Evolutionary conservation across 2,888 invertebrate genomes (phyloP).

Genomic region (Prenolepis imparis): DNA sequence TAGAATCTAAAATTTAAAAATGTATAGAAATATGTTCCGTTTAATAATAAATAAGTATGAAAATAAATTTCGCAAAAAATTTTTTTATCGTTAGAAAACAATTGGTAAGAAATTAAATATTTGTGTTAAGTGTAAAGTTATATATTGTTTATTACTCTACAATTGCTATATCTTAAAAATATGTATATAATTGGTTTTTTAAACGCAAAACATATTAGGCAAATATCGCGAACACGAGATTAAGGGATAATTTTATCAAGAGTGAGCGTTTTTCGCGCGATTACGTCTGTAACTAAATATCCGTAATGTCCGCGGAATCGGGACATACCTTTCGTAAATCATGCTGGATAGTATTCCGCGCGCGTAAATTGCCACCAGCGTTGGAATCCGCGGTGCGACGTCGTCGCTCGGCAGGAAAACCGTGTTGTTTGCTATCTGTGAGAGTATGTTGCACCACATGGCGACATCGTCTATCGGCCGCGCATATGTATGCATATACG

Average conservation of each 20-base stretch:
- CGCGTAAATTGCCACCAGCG: constrained; percentile 30
- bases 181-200: background rate
- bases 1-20: background rate
- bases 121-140: too few species aligned
- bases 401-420: constrained; percentile 50
- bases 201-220: background rate
- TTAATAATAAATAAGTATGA: too few species aligned
- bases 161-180: background rate
- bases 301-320: background rate
- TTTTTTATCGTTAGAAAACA: background rate
- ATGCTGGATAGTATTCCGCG: constrained; percentile 16
- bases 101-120: background rate
- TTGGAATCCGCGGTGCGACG: constrained; percentile 46
- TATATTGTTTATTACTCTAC: background rate
- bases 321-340: constrained; percentile 27
- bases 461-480: constrained; percentile 73
- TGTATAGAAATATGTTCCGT: too few species aligned
- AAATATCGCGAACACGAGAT: background rate
- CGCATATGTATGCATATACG: background rate
- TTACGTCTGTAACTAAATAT: constrained; percentile 13
- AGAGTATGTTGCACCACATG: constrained; percentile 77
- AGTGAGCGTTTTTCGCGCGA: background rate
- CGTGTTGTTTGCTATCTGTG: constrained; percentile 62
- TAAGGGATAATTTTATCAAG: too few species aligned
- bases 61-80: too few species aligned